These are phyloP conservation scores for Turritopsis dohrnii DNA, from an alignment of 30 jellyfish, hydroid and myxozoan genomes.

Conservation along the genomic window DNA sequence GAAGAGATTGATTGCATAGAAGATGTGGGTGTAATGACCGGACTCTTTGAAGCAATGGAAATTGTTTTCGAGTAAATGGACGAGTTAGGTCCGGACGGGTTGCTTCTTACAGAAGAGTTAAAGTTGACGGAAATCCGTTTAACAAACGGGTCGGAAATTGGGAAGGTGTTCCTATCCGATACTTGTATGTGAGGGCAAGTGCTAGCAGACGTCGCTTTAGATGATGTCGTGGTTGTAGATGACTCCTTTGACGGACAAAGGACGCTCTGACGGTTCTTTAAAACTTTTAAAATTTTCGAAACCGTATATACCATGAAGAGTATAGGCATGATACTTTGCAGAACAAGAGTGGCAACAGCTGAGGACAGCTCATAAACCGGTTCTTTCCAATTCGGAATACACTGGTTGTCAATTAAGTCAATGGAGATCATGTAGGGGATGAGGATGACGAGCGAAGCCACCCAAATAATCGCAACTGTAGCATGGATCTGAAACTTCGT, in stretches of 20 bases:
- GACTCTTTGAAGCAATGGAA: background rate
- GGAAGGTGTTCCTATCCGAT: background rate
- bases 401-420: background rate
- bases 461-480: slow-evolving; percentile 7
- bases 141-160: no score
- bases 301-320: slow-evolving; percentile 9
- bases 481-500: slow-evolving; percentile 5
- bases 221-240: background rate
- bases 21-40: background rate
- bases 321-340: slow-evolving; percentile 14
- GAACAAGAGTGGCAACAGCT: slow-evolving; percentile 9
- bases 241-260: background rate
- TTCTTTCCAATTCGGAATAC: background rate
- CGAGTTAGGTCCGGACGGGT: background rate
- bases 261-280: background rate
- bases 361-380: slow-evolving; percentile 5
- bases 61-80: background rate
- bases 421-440: slow-evolving; percentile 2
- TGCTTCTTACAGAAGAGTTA: background rate
- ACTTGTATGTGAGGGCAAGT: background rate
- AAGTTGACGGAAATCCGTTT: background rate
- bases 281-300: background rate
- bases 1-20: background rate
- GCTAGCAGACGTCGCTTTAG: background rate
- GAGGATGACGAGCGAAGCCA: background rate